Evolutionary conservation across 2,797 vertebrate genomes (phyloP).

Genomic region (Sparidentex hasta): DNA sequence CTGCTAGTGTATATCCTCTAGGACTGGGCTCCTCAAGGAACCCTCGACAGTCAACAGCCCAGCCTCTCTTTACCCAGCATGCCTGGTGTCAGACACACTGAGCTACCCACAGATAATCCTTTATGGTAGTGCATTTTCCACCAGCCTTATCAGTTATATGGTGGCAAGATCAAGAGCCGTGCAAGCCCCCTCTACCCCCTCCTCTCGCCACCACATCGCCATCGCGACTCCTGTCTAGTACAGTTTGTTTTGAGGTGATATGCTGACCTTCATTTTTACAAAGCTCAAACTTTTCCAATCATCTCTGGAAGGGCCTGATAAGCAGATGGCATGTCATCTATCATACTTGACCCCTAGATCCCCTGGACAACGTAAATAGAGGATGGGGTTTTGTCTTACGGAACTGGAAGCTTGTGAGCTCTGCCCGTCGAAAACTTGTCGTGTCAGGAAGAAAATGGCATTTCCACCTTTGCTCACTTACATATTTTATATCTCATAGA

Average conservation of each 20-base stretch:
- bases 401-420: conserved; percentile 27
- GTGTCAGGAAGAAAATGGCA: conserved; percentile 11
- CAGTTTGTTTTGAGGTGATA: conserved; percentile 72
- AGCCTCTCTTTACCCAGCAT: conserved; percentile 72
- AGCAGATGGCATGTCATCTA: conserved; percentile 83
- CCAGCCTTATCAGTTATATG: conserved; percentile 79
- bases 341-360: conserved; percentile 84
- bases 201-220: conserved; percentile 30
- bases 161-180: conserved; percentile 74
- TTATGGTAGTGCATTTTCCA: conserved; percentile 78
- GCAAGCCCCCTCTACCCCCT: conserved; percentile 54
- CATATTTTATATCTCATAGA: conserved; percentile 35
- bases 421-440: conserved; percentile 14
- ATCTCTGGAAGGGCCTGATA: conserved; percentile 83
- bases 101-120: conserved; percentile 81
- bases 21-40: conserved; percentile 41
- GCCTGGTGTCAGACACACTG: conserved; percentile 73
- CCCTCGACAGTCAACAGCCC: conserved; percentile 61
- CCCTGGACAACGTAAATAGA: conserved; percentile 72
- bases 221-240: conserved; percentile 52
- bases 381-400: conserved; percentile 58
- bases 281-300: conserved; percentile 62
- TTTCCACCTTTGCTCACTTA: conserved; percentile 10
- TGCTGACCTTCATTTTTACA: conserved; percentile 83
- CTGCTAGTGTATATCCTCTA: conserved; percentile 37